A percentile compares a stretch with the other conserved stretches of the same genome.
Conservation (phyloP, 2,888 invertebrate species). For the Tenthredo livida region DNA sequence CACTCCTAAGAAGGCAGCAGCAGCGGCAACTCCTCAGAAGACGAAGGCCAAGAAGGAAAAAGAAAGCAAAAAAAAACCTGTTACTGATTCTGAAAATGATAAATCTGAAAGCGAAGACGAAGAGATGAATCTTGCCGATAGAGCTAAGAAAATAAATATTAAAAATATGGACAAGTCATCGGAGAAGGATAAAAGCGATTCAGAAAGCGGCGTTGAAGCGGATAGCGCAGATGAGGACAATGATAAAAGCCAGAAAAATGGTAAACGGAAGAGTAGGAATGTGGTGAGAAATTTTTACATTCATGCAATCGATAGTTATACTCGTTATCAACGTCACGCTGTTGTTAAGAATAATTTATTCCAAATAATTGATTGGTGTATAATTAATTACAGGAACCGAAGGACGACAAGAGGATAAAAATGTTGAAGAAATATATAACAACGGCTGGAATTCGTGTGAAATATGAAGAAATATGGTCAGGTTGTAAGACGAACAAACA, state of each 20-base stretch:
- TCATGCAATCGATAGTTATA: not conserved
- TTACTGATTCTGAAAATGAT: slow-evolving; percentile 33
- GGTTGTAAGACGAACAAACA: slow-evolving; percentile 67
- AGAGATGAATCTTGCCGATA: slow-evolving; percentile 49
- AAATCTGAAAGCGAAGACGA: slow-evolving; percentile 49
- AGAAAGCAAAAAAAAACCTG: slow-evolving; percentile 1
- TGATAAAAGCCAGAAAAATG: slow-evolving; percentile 47
- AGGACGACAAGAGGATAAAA: slow-evolving; percentile 65
- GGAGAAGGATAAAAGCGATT: slow-evolving; percentile 24
- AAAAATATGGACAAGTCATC: slow-evolving; percentile 59
- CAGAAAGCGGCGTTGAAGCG: slow-evolving; percentile 36
- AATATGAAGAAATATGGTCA: slow-evolving; percentile 68
- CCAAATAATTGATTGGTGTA: slow-evolving; percentile 9
- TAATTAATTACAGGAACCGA: slow-evolving; percentile 61
- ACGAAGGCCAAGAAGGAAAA: slow-evolving; percentile 58
- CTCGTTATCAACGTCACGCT: not conserved
- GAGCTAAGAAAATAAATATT: slow-evolving; percentile 55
- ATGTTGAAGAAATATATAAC: slow-evolving; percentile 68
- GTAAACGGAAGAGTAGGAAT: slow-evolving; percentile 29
- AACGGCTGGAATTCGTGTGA: slow-evolving; percentile 68
- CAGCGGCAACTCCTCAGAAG: not conserved
- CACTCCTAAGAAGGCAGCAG: slow-evolving; percentile 32
- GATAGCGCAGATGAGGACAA: slow-evolving; percentile 22
- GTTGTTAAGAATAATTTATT: not conserved
- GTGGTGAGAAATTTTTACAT: slow-evolving; percentile 3